phyloP scores from a whole-genome alignment of 2,888 invertebrate genomes.

The Drosophila ezoana region DNA sequence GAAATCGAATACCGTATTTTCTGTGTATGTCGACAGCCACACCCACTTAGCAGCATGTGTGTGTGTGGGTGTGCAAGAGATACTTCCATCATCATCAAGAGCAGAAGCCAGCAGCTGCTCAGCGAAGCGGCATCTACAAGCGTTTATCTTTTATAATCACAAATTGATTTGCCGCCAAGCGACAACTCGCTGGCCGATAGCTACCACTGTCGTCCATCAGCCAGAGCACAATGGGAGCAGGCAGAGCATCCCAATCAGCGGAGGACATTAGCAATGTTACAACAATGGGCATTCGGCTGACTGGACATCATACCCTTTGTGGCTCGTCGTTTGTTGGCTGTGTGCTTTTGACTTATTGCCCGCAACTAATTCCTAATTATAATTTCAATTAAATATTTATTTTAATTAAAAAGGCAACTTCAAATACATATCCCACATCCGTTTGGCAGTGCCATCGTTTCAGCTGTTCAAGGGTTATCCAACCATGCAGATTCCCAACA shows the following conservation, averaged over 20 bases:
- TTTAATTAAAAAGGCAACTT: conserved; percentile 78
- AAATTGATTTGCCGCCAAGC: conserved; percentile 57
- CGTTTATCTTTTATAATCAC: conserved; percentile 60
- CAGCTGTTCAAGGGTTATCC: conserved; percentile 34
- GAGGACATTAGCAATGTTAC: conserved; percentile 42
- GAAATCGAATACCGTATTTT: conserved; percentile 65
- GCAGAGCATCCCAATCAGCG: conserved; percentile 4
- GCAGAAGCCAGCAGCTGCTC: conserved; percentile 22
- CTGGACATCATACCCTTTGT: conserved; percentile 26
- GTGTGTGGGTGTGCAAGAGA: conserved; percentile 6
- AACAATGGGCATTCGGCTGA: conserved; percentile 16
- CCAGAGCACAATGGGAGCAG: neutral
- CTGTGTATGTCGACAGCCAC: conserved; percentile 21
- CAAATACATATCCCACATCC: conserved; percentile 61
- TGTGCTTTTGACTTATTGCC: conserved; percentile 63
- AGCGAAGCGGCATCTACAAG: conserved; percentile 14
- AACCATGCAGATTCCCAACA: conserved; percentile 38
- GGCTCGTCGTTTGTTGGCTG: conserved; percentile 9
- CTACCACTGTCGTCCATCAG: conserved; percentile 1
- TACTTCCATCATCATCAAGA: conserved; percentile 15
- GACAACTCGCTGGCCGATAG: neutral
- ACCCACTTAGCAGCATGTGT: conserved; percentile 23
- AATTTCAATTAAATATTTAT: conserved; percentile 80
- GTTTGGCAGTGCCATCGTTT: conserved; percentile 39
- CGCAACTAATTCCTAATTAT: conserved; percentile 72